Evolutionary conservation across 2,888 invertebrate genomes (phyloP), one percentile per base, ranked within the genome.

Genomic region (Eugnorisma glareosa): DNA sequence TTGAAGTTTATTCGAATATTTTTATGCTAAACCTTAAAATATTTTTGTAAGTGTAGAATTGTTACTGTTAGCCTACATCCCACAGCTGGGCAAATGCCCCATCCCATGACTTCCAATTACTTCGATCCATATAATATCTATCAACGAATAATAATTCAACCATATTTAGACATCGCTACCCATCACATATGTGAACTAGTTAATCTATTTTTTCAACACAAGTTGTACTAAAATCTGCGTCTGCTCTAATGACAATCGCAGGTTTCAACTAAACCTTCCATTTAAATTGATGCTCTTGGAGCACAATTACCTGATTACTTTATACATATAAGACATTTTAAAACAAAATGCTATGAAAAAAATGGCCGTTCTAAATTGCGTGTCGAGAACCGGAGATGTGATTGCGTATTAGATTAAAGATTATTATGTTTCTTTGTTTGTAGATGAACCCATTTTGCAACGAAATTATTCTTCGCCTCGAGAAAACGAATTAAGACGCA

Each of bases 391-490:
- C 77, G 67, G 63, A 71, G 51, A 83, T 77, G 37, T 63, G 57
- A 80, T 80, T 80, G 59, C 71, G 67, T 66, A 70, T 77, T 48
- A 75, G 73, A 79, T 74, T 73, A 76, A 67, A 67, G 45, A 67
- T 70, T 75, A 82, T 81, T 67, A 78, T 18, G 63, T 83, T 80
- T 73, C 80, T 82, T 82, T 83, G 79, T 79, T 78, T 73, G 40
- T 81, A 69, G 28, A 78, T 75, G 66, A 68, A 81, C 40, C 37
- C 57, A 78, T 85, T 81, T 73, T 73, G 72, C 75, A 40, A 78
- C 66, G 37, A 78, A 79, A 73, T 63, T 57, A 73, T 67, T 73
- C 15, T 63, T 18, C 59, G 40, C 24, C 5, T 28, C 72, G 28
- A 21, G 15, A 31, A 61, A 61, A 61, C 8, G 59, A 61, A 61